These are phyloP conservation scores for Aspidiotus destructor DNA, from an alignment of 2,888 invertebrate genomes.

Conservation along the genomic window DNA sequence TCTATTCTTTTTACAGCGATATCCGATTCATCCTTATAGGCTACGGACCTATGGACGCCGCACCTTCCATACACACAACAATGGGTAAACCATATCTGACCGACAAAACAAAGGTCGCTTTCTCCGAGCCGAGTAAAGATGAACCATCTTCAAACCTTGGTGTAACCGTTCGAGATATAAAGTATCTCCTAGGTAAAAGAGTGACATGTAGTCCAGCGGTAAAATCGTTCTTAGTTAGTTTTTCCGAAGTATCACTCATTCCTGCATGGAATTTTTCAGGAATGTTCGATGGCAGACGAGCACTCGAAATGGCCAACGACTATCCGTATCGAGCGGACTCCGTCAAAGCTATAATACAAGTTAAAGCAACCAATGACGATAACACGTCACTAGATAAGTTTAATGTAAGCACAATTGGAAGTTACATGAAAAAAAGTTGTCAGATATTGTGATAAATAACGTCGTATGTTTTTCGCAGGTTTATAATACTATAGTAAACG, in stretches of 20 bases:
- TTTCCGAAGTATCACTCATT: not conserved
- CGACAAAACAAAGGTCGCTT: conserved; percentile 26
- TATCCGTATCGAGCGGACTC: conserved; percentile 22
- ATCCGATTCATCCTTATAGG: conserved; percentile 51
- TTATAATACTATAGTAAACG: conserved; percentile 17
- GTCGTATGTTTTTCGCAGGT: conserved; percentile 1
- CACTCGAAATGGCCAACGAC: conserved; percentile 16
- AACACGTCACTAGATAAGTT: conserved; percentile 13
- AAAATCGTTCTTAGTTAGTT: not conserved
- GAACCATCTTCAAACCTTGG: conserved; percentile 14
- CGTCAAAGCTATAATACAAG: conserved; percentile 16
- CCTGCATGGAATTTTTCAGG: conserved; percentile 8
- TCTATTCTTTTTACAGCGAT: conserved; percentile 44
- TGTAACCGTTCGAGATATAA: conserved; percentile 13
- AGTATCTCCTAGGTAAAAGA: conserved; percentile 23
- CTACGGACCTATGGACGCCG: conserved; percentile 48
- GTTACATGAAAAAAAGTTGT: not conserved
- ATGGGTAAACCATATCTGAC: conserved; percentile 47
- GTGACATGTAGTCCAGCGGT: not conserved
- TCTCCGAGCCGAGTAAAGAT: conserved; percentile 7
- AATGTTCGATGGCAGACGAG: conserved; percentile 15
- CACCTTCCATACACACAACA: conserved; percentile 51
- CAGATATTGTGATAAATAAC: too few species aligned
- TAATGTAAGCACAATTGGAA: conserved; percentile 1
- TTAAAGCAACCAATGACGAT: conserved; percentile 8